Percentiles rank a stretch among this genome's conserved stretches.
These are phyloP conservation scores for Hypena proboscidalis DNA, from an alignment of 2,888 invertebrate species.

Conservation along the genomic window DNA sequence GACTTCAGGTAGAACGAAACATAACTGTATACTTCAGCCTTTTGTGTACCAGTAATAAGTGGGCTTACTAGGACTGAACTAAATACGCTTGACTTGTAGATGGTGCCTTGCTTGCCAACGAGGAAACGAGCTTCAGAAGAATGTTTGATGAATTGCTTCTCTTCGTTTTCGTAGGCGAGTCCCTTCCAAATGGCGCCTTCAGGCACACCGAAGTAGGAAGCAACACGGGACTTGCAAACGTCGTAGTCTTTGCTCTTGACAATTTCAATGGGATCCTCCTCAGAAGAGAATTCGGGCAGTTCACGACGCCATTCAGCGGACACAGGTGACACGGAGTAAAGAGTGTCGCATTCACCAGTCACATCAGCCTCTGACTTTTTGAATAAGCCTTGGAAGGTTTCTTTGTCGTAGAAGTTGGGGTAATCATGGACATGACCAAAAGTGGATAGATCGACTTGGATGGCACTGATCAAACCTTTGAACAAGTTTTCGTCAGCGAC, in stretches of 20 bases:
- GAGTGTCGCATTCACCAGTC: conserved; percentile 88
- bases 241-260: conserved; percentile 88
- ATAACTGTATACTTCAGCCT: conserved; percentile 86
- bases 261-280: conserved; percentile 84
- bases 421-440: conserved; percentile 78
- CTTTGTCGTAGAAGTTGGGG: conserved; percentile 74
- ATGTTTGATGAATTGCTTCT: conserved; percentile 84
- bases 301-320: conserved; percentile 82
- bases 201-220: conserved; percentile 87
- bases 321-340: conserved; percentile 87
- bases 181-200: conserved; percentile 81
- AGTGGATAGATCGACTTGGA: conserved; percentile 88
- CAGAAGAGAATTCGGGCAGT: conserved; percentile 76
- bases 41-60: conserved; percentile 82
- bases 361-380: conserved; percentile 89
- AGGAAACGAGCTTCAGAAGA: conserved; percentile 85
- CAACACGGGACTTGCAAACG: conserved; percentile 85
- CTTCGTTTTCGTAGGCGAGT: conserved; percentile 69
- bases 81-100: conserved; percentile 87
- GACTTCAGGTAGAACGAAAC: conserved; percentile 81
- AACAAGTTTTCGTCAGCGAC: conserved; percentile 88
- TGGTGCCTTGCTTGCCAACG: conserved; percentile 82
- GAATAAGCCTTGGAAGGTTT: conserved; percentile 83
- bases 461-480: conserved; percentile 88
- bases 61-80: conserved; percentile 87